A percentile compares a stretch with the other conserved stretches of the same genome.
phyloP scores from a whole-genome alignment of 2,113 vertebrate genomes.

The Dromaius novaehollandiae region DNA sequence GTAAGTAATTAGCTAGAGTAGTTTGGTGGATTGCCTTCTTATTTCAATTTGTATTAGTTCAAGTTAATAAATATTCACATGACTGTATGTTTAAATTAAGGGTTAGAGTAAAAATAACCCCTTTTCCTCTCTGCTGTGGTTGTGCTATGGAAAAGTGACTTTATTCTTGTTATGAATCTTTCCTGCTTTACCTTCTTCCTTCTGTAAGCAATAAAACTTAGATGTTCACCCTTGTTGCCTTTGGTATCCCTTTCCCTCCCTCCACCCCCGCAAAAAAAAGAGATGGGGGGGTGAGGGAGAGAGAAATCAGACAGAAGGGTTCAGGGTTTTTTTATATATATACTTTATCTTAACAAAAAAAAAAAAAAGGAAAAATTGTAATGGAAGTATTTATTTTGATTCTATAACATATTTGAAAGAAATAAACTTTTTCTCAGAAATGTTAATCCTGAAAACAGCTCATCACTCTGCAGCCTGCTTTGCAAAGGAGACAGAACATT shows the following conservation, averaged over 20 bases:
- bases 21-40: neutral
- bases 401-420: neutral
- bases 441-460: neutral
- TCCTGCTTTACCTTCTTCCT: neutral
- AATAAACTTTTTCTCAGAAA: neutral
- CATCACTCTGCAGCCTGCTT: neutral
- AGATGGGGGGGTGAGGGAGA: neutral
- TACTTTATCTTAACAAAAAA: neutral
- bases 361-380: neutral
- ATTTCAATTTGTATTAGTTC: neutral
- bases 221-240: neutral
- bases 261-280: neutral
- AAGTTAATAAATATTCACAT: neutral
- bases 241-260: neutral
- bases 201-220: neutral
- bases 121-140: neutral
- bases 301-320: neutral
- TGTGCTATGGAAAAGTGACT: neutral
- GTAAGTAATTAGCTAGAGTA: neutral
- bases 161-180: neutral
- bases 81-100: neutral
- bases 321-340: neutral
- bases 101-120: neutral
- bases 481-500: neutral
- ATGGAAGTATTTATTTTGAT: neutral